Conservation (phyloP, 2,797 vertebrate species). For the Lagocephalus sceleratus region DNA sequence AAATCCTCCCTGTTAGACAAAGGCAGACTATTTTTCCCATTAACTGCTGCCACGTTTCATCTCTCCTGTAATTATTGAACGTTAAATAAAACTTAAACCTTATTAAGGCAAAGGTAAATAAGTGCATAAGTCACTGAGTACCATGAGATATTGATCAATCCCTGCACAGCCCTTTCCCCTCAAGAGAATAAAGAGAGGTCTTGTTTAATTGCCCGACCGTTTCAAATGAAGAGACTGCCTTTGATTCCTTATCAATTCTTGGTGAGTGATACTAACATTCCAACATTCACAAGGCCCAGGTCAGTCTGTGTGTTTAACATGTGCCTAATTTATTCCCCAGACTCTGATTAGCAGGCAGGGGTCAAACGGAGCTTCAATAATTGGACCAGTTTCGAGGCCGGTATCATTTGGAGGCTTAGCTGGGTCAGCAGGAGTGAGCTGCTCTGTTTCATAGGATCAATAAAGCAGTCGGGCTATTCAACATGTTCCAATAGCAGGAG, state of each 20-base stretch:
- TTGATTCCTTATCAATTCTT: constrained; percentile 36
- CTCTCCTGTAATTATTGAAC: constrained; percentile 10
- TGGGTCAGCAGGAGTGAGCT: constrained; percentile 29
- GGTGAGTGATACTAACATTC: constrained; percentile 52
- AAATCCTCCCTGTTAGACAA: too few species aligned
- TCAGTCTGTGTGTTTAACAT: constrained; percentile 49
- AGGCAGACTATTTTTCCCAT: background rate
- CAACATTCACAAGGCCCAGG: constrained; percentile 31
- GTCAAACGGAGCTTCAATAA: constrained; percentile 59
- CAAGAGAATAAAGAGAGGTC: background rate
- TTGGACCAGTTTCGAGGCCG: constrained; percentile 40
- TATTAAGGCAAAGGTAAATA: constrained; percentile 6
- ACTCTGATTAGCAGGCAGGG: constrained; percentile 60
- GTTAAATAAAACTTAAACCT: constrained; percentile 14
- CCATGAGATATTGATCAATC: background rate
- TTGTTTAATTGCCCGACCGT: background rate
- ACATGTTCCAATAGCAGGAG: constrained; percentile 12
- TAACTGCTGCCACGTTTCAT: background rate
- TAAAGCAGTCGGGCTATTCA: constrained; percentile 22
- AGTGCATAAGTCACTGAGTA: background rate
- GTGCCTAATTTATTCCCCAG: constrained; percentile 57
- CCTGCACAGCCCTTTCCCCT: background rate
- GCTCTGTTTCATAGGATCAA: constrained; percentile 48
- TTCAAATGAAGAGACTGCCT: constrained; percentile 9
- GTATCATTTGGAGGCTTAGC: constrained; percentile 36